Evolutionary conservation across 64 coral and sea anemone genomes (phyloP).

Genomic region (Montipora cactus): DNA sequence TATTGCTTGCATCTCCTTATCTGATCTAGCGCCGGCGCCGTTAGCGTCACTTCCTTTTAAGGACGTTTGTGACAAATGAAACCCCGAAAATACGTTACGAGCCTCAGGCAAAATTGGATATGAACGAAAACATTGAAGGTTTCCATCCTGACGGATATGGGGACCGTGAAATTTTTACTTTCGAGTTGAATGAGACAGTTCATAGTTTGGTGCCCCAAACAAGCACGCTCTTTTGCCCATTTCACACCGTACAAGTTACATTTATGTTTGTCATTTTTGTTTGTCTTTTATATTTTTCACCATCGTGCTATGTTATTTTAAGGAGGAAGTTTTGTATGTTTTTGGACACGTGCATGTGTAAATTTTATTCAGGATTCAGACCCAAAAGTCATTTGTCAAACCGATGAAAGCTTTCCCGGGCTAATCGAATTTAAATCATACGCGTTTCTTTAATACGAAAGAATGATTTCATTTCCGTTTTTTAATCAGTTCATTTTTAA

Average conservation of each 20-base stretch:
- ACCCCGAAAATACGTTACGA: background rate
- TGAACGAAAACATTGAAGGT: background rate
- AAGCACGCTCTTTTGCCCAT: too few species aligned
- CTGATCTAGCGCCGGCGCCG: too few species aligned
- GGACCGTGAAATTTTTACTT: background rate
- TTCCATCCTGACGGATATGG: background rate
- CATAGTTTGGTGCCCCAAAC: too few species aligned
- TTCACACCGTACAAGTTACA: too few species aligned
- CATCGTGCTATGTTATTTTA: too few species aligned
- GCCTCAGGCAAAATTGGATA: background rate
- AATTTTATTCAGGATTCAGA: background rate
- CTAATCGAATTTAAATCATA: background rate
- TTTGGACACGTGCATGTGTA: background rate
- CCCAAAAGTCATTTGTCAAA: too few species aligned
- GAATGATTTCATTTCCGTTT: background rate
- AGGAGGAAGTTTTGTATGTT: background rate
- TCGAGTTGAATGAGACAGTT: background rate
- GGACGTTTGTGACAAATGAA: background rate
- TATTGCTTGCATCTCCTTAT: too few species aligned
- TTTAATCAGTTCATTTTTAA: conserved; percentile 9
- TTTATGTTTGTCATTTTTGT: too few species aligned
- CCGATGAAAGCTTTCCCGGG: too few species aligned
- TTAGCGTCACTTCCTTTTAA: background rate
- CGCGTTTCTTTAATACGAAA: too few species aligned
- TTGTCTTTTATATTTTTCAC: too few species aligned